Evolutionary conservation across 2,888 invertebrate species (phyloP).

Genomic region (Ferrisia virgata): DNA sequence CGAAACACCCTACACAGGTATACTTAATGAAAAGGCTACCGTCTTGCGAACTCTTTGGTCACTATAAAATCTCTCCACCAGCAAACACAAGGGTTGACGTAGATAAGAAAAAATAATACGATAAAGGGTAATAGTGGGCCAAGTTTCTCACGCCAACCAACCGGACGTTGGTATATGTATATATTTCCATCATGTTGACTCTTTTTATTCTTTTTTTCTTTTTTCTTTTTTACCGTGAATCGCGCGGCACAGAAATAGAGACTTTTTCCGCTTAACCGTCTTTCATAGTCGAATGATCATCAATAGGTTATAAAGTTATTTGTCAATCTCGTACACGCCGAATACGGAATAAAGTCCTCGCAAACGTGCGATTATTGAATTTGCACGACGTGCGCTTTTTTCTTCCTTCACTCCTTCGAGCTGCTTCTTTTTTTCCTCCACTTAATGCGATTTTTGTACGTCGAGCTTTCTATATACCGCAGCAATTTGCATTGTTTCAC

Average conservation of each 20-base stretch:
- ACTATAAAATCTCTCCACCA: background rate
- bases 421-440: background rate
- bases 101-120: background rate
- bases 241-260: background rate
- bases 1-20: background rate
- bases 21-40: background rate
- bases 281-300: conserved; percentile 44
- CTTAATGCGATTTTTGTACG: background rate
- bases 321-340: conserved; percentile 36
- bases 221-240: conserved; percentile 32
- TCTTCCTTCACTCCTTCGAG: background rate
- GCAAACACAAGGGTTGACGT: background rate
- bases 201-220: conserved; percentile 42
- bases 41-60: background rate
- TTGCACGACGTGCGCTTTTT: background rate
- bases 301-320: conserved; percentile 44
- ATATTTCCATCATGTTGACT: conserved; percentile 43
- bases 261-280: conserved; percentile 45
- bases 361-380: background rate
- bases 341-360: conserved; percentile 14
- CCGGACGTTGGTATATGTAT: conserved; percentile 42
- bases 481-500: background rate
- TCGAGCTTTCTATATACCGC: background rate
- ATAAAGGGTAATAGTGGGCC: conserved; percentile 42
- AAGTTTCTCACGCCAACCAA: conserved; percentile 44